Percentiles rank a stretch among this genome's conserved stretches.
These are phyloP conservation scores for Eubucco bourcierii DNA, from an alignment of 2,113 vertebrate species.

Conservation along the genomic window DNA sequence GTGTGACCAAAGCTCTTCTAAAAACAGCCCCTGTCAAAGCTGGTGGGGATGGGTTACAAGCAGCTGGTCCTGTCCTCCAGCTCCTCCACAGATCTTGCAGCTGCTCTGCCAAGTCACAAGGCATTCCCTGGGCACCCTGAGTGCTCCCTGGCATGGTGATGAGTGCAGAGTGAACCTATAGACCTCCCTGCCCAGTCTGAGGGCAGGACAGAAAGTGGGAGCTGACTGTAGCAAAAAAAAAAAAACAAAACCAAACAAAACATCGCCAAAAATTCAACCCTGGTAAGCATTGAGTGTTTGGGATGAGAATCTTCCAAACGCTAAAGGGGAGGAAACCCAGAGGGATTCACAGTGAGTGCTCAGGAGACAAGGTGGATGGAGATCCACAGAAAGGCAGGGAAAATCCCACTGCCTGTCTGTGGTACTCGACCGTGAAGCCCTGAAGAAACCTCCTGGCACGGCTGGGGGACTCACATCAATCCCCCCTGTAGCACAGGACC, in stretches of 20 bases:
- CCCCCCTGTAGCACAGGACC: accelerated
- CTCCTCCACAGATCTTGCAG: not conserved
- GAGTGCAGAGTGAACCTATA: accelerated
- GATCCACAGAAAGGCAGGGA: not conserved
- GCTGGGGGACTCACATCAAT: not conserved
- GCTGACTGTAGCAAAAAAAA: not conserved
- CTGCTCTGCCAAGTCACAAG: not conserved
- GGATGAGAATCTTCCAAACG: not conserved
- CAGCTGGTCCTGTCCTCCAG: not conserved
- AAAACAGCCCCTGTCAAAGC: not conserved
- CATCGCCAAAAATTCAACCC: not conserved
- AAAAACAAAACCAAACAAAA: no score
- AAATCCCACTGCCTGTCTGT: not conserved
- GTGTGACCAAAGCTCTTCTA: not conserved
- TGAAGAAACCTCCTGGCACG: accelerated
- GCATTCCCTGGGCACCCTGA: not conserved
- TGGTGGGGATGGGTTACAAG: not conserved
- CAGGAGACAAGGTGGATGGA: not conserved
- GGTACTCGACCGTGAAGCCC: accelerated
- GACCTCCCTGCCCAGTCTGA: not conserved
- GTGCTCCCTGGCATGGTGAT: not conserved
- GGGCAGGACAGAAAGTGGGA: not conserved
- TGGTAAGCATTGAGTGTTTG: not conserved
- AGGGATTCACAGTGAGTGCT: not conserved
- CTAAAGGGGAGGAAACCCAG: not conserved